Percentiles rank a stretch among this genome's conserved stretches.
Evolutionary conservation across 2,797 vertebrate genomes (phyloP).

Genomic region (Coilia nasus): DNA sequence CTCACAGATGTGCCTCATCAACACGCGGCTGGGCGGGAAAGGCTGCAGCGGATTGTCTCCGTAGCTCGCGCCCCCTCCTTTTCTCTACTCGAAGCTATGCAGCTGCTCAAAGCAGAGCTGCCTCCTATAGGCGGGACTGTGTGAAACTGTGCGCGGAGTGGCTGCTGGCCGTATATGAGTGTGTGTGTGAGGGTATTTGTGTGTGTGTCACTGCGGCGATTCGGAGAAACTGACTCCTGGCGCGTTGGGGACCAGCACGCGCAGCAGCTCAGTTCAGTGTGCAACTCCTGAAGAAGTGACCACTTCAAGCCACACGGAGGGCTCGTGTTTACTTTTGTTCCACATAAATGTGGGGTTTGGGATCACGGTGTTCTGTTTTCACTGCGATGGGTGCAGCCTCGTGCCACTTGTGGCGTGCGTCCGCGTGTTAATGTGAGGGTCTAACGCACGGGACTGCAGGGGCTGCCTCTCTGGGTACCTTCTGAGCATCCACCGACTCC

Average conservation of each 20-base stretch:
- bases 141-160: neutral
- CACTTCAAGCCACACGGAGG: neutral
- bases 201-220: neutral
- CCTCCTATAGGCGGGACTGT: constrained; percentile 29
- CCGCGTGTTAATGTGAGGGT: neutral
- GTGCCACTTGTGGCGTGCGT: neutral
- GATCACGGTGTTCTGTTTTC: neutral
- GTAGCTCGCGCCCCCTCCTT: neutral
- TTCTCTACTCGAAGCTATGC: neutral
- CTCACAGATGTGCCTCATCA: neutral
- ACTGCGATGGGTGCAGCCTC: neutral
- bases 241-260: neutral
- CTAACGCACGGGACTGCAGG: neutral
- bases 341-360: neutral
- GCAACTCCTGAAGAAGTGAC: neutral
- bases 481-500: neutral
- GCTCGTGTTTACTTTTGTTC: neutral
- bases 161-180: neutral
- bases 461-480: neutral
- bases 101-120: neutral
- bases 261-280: neutral
- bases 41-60: neutral
- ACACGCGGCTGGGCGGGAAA: neutral
- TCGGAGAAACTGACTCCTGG: neutral
- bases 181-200: too few species aligned